Percentiles rank a stretch among this genome's conserved stretches.
Evolutionary conservation across 35 echinoderm and acorn worm species (phyloP).

Genomic region (Heliocidaris erythrogramma): DNA sequence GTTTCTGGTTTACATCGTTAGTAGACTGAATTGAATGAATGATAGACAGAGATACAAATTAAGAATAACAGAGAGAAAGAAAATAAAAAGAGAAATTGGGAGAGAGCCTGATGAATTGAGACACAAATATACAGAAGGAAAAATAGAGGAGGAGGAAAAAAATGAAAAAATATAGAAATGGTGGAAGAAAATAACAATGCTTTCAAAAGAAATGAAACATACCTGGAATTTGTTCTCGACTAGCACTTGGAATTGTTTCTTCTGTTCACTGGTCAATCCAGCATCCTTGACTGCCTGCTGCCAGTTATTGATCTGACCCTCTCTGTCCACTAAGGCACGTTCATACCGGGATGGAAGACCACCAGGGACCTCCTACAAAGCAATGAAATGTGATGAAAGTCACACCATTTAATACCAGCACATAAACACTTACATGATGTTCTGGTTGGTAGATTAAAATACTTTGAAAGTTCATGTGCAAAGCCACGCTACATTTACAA

Average conservation of each 20-base stretch:
- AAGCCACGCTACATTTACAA: too few relatives aligned
- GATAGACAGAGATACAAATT: too few relatives aligned
- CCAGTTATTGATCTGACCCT: conserved; percentile 74
- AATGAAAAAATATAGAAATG: background rate
- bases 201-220: background rate
- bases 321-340: conserved; percentile 57
- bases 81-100: too few relatives aligned
- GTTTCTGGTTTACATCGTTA: too few relatives aligned
- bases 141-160: background rate
- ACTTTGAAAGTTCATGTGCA: too few relatives aligned
- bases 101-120: too few relatives aligned
- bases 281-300: conserved; percentile 80
- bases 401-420: background rate
- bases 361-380: conserved; percentile 76
- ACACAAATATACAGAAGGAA: too few relatives aligned
- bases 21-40: too few relatives aligned
- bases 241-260: conserved; percentile 84
- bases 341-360: conserved; percentile 77
- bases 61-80: too few relatives aligned
- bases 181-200: background rate
- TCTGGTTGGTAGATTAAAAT: too few relatives aligned
- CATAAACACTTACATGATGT: background rate
- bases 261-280: conserved; percentile 62
- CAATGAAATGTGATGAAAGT: background rate
- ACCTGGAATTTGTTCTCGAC: conserved; percentile 99